Evolutionary conservation across 2,797 vertebrate genomes (phyloP).

Genomic region (Carcharodon carcharias): DNA sequence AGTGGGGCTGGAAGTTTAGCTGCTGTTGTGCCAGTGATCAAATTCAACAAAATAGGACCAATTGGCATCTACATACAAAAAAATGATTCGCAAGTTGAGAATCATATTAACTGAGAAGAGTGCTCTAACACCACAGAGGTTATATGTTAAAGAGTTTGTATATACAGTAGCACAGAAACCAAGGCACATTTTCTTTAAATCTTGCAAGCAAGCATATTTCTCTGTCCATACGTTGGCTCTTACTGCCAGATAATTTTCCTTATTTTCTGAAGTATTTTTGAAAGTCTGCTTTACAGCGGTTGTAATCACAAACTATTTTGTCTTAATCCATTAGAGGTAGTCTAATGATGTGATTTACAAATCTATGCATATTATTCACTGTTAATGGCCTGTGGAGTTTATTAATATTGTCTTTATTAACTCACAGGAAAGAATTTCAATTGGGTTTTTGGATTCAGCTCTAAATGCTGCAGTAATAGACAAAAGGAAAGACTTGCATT

Average conservation of each 20-base stretch:
- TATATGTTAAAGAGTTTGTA: neutral
- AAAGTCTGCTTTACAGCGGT: neutral
- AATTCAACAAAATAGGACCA: neutral
- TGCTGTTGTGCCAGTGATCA: neutral
- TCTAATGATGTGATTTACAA: neutral
- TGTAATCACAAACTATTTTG: neutral
- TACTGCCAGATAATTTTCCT: neutral
- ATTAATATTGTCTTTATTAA: neutral
- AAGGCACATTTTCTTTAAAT: neutral
- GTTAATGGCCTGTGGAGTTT: neutral
- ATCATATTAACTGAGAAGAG: neutral
- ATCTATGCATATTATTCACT: neutral
- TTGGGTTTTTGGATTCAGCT: neutral
- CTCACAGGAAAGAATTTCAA: neutral
- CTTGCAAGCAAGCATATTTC: neutral
- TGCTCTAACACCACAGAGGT: neutral
- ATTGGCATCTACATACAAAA: neutral
- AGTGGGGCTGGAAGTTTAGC: neutral
- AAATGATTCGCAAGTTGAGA: neutral
- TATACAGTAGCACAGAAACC: neutral
- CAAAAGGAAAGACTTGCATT: neutral
- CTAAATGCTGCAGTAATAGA: neutral
- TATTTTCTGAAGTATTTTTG: neutral
- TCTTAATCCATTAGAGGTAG: neutral
- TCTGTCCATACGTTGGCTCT: neutral